Evolutionary conservation across 2,888 invertebrate species (phyloP).

Genomic region (Microdon myrmicae): DNA sequence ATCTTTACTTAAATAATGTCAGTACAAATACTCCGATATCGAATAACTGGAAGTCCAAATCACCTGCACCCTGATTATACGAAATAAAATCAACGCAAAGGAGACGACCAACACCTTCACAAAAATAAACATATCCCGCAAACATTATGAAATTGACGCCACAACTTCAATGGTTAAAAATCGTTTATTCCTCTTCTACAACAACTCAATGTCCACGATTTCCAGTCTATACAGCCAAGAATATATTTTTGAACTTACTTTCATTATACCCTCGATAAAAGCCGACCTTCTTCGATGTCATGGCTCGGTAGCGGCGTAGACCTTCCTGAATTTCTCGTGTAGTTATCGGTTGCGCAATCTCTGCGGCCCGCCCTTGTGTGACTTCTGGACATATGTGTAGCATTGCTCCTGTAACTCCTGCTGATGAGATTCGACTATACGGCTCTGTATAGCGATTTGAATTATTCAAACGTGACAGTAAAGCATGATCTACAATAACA

Average conservation of each 20-base stretch:
- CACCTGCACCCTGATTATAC: no score
- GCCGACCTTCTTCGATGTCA: conserved; percentile 62
- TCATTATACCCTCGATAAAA: conserved; percentile 62
- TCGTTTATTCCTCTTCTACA: no score
- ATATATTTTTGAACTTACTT: conserved; percentile 60
- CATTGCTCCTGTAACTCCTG: conserved; percentile 65
- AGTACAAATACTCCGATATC: no score
- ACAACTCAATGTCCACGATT: no score
- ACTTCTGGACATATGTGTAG: conserved; percentile 66
- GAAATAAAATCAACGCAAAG: no score
- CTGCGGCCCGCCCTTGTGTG: conserved; percentile 70
- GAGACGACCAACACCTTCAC: no score
- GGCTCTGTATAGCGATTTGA: conserved; percentile 76
- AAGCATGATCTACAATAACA: conserved; percentile 85
- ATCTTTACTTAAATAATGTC: no score
- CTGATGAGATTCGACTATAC: conserved; percentile 71
- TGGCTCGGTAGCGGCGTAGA: conserved; percentile 72
- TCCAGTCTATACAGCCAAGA: conserved; percentile 60
- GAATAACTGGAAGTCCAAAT: no score
- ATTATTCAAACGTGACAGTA: conserved; percentile 82
- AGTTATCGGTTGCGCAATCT: conserved; percentile 77
- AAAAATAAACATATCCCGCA: no score
- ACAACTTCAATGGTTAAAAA: no score
- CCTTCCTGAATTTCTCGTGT: conserved; percentile 87
- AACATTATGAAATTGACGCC: no score